Evolutionary conservation across 2,888 invertebrate species (phyloP).

Genomic region (Eugnorisma glareosa): DNA sequence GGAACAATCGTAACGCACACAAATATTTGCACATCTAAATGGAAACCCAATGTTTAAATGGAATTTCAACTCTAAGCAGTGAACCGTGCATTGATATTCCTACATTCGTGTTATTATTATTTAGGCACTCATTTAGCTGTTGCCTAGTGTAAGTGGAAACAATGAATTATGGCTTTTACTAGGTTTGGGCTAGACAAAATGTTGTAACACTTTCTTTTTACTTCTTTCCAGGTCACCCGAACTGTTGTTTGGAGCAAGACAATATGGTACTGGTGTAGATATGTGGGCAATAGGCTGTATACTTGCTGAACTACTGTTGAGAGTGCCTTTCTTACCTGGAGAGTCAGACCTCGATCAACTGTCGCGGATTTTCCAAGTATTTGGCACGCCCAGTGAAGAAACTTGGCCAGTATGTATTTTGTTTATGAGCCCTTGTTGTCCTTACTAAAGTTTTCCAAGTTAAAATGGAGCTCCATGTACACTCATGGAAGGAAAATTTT

Average conservation of each 20-base stretch:
- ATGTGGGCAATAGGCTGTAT: slow-evolving; percentile 99
- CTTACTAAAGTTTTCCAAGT: not conserved
- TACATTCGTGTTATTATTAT: no score
- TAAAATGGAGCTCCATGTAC: not conserved
- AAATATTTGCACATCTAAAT: not conserved
- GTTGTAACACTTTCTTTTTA: not conserved
- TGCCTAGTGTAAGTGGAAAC: not conserved
- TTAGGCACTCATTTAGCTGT: not conserved
- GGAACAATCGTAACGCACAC: no score
- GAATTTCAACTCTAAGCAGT: not conserved
- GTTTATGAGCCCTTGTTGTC: not conserved
- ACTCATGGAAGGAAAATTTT: no score
- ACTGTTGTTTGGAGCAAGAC: slow-evolving; percentile 97
- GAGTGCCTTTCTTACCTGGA: slow-evolving; percentile 98
- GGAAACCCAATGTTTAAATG: not conserved
- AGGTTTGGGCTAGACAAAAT: not conserved
- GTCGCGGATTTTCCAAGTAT: slow-evolving; percentile 97
- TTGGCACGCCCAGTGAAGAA: slow-evolving; percentile 98
- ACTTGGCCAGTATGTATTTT: slow-evolving; percentile 95
- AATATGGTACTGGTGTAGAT: slow-evolving; percentile 98
- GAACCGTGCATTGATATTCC: not conserved
- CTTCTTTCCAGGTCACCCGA: slow-evolving; percentile 94
- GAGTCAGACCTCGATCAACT: slow-evolving; percentile 99
- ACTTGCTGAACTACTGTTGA: slow-evolving; percentile 97
- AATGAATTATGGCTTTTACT: not conserved